Conservation (phyloP, 2,888 invertebrate species). For the Brachynemurus nebulosus region DNA sequence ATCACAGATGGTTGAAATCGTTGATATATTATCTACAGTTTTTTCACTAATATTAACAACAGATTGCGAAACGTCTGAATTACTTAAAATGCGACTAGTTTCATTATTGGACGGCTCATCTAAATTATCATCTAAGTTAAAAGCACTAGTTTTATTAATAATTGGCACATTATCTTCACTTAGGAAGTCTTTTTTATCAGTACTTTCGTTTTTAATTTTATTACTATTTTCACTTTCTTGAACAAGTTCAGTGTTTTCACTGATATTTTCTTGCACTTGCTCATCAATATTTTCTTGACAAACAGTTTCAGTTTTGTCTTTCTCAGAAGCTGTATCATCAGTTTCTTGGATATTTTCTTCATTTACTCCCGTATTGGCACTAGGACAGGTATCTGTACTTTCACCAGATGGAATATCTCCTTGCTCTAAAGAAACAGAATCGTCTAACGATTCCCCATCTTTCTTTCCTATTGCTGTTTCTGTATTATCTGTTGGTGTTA, state of each 20-base stretch:
- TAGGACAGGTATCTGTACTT: constrained; percentile 1
- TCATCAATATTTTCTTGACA: neutral
- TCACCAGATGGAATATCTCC: no score
- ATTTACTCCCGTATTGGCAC: neutral
- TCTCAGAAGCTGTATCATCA: neutral
- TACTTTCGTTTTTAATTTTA: neutral
- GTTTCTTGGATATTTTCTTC: constrained; percentile 11
- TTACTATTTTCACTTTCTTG: neutral
- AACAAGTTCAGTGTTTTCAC: neutral
- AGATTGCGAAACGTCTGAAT: constrained; percentile 10
- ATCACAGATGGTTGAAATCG: constrained; percentile 61
- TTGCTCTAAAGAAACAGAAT: constrained; percentile 6
- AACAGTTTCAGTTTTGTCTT: neutral
- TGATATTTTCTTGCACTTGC: constrained; percentile 10
- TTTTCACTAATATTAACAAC: constrained; percentile 25
- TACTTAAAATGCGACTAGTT: constrained; percentile 26
- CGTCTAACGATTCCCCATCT: constrained; percentile 22
- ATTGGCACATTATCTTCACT: constrained; percentile 27
- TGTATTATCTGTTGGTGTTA: constrained; percentile 51
- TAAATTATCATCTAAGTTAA: constrained; percentile 32
- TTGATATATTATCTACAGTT: constrained; percentile 38
- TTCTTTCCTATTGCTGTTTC: constrained; percentile 25
- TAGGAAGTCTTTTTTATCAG: neutral
- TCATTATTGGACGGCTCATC: constrained; percentile 32
- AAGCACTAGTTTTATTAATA: constrained; percentile 32